These are phyloP conservation scores for Tadarida brasiliensis DNA, from an alignment of 2,797 vertebrate genomes.

Conservation along the genomic window DNA sequence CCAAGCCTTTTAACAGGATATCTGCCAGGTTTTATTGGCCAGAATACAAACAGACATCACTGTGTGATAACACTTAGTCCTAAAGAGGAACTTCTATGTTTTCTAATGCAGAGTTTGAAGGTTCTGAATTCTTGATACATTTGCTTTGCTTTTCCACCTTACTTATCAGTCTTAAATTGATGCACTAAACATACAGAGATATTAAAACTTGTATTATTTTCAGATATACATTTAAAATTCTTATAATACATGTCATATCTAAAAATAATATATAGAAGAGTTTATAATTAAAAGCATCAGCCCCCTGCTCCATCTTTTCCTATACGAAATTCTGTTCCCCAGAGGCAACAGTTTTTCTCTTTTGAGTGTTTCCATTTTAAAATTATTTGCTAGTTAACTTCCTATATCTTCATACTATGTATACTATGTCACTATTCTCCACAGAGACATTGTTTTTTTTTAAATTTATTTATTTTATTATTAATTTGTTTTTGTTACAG, in stretches of 20 bases:
- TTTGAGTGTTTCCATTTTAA: background rate
- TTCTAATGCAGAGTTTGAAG: background rate
- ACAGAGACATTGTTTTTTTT: background rate
- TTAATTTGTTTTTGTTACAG: no score
- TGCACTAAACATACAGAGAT: background rate
- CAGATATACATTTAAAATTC: background rate
- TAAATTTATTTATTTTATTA: no score
- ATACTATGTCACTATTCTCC: background rate
- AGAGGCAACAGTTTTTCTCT: background rate
- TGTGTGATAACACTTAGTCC: background rate
- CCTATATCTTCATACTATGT: background rate
- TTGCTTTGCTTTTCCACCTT: background rate
- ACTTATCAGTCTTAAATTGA: background rate
- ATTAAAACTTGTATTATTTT: constrained; percentile 17
- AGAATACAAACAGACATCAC: constrained; percentile 4
- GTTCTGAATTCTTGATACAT: background rate
- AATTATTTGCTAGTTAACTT: background rate
- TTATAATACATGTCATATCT: background rate
- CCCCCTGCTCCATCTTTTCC: background rate
- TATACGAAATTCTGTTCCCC: background rate
- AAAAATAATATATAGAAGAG: background rate
- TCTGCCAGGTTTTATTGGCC: background rate
- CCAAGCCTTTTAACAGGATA: background rate
- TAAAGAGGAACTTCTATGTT: background rate
- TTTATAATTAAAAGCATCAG: constrained; percentile 20